Conservation (phyloP, 2,113 vertebrate genomes). For the Platichthys flesus region DNA sequence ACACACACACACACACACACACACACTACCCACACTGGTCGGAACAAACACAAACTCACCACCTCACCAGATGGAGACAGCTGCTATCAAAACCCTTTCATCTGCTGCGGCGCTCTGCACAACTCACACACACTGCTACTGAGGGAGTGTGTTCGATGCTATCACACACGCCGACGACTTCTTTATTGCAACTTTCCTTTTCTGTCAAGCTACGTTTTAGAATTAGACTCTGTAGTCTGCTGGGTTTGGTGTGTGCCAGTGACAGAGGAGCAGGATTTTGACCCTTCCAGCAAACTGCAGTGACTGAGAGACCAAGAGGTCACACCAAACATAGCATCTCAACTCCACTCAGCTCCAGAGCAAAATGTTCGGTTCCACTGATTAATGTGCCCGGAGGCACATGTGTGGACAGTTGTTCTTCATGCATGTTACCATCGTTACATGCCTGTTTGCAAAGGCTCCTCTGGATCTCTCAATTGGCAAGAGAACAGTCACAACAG, state of each 20-base stretch:
- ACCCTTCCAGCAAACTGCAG: not conserved
- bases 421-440: slow-evolving; percentile 61
- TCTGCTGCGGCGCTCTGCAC: slow-evolving; percentile 52
- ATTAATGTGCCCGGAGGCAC: slow-evolving; percentile 48
- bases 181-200: slow-evolving; percentile 29
- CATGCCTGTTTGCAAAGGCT: slow-evolving; percentile 62
- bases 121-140: slow-evolving; percentile 10
- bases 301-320: slow-evolving; percentile 24
- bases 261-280: not conserved
- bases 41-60: slow-evolving; percentile 65
- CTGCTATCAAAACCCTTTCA: slow-evolving; percentile 73
- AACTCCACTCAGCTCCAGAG: not conserved
- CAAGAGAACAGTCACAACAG: slow-evolving; percentile 59
- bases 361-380: slow-evolving; percentile 26
- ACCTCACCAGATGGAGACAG: slow-evolving; percentile 68
- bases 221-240: slow-evolving; percentile 20
- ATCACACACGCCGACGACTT: slow-evolving; percentile 18
- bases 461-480: slow-evolving; percentile 66
- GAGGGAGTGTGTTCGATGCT: not conserved
- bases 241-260: not conserved
- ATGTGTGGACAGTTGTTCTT: slow-evolving; percentile 72
- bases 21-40: slow-evolving; percentile 48
- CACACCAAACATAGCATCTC: not conserved
- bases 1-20: slow-evolving; percentile 25
- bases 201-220: slow-evolving; percentile 35